Percentiles rank a stretch among this genome's conserved stretches.
These are phyloP conservation scores for Limonius californicus DNA, from an alignment of 1,140 invertebrate genomes.

Conservation along the genomic window DNA sequence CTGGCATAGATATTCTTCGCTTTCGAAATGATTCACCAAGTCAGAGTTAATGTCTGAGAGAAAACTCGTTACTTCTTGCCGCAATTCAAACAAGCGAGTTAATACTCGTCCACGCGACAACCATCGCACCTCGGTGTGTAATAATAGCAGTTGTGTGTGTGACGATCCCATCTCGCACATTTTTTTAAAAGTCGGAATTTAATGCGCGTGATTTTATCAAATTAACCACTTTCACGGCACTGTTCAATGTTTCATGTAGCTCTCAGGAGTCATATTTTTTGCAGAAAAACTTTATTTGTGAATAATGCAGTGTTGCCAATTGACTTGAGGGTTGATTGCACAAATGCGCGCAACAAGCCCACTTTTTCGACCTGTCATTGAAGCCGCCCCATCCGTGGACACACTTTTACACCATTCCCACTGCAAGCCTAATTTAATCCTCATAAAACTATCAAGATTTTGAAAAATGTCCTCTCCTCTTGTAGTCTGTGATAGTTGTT, in stretches of 20 bases:
- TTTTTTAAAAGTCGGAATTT: too few relatives aligned
- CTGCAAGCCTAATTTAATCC: neutral
- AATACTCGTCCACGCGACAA: conserved; percentile 35
- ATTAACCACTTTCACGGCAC: conserved; percentile 36
- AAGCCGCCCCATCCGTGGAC: too few relatives aligned
- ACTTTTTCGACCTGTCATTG: neutral
- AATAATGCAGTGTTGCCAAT: conserved; percentile 9
- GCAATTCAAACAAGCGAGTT: too few relatives aligned
- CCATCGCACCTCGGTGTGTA: conserved; percentile 42
- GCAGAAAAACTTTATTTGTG: neutral
- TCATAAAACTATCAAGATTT: conserved; percentile 2
- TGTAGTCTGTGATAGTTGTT: too few relatives aligned
- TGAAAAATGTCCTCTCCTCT: neutral
- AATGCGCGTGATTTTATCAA: too few relatives aligned
- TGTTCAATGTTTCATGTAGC: neutral
- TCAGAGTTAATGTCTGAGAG: too few relatives aligned
- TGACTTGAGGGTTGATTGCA: neutral
- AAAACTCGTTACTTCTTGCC: too few relatives aligned
- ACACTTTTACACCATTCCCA: neutral
- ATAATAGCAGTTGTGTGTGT: conserved; percentile 39
- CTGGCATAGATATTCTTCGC: too few relatives aligned
- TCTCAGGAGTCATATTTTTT: neutral
- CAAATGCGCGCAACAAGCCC: neutral
- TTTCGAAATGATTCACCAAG: too few relatives aligned
- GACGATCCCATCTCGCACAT: conserved; percentile 39